Base-by-base conservation (phyloP, 2,113 vertebrate genomes). In the Oceanites oceanicus region DNA sequence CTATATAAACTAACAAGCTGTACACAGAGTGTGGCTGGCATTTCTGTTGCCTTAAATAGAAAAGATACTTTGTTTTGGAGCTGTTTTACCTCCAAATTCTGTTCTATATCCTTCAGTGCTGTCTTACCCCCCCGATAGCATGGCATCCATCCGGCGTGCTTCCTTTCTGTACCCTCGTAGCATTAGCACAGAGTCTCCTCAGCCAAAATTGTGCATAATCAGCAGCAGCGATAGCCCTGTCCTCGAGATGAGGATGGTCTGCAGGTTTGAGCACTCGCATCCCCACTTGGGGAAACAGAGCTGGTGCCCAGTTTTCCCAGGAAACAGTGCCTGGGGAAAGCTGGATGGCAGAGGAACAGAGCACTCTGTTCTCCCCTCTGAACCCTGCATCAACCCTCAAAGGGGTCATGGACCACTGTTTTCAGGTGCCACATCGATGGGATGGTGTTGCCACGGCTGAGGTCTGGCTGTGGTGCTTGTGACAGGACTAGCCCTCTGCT, bases 201-300 rank as follows among this genome's bases (percentile, higher is more conserved):
- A 2, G 50, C 32, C 12, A 29, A 32, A 12, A n/a, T 6, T 0
- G 0, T 5, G 53, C 1, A 8, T 8, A 5, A 15, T 18, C 19
- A 12, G n/a, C 23, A 10, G 45, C 30, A 12, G 34, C 1, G 0
- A 21, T 9, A 15, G 50, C 38, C 56, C 9, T 0, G 3, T 53
- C 45, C 66, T 53, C 0, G 0, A 29, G 23, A 3, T 4, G 26
- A 26, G 38, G 38, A 8, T 9, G 13, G 7, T 45, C 58, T 66
- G 38, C 36, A 25, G 44, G 34, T 34, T 23, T 32, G 18, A 27
- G 68, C 9, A 5, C 47, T n/a, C 1, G 0, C 32, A 9, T 36
- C n/a, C 67, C 23, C 15, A 2, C 15, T 3, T 2, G 11, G 14
- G 19, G 34, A 36, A 45, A 26, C 9, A 7, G 63, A 63, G 32